Evolutionary conservation across 2,113 vertebrate species (phyloP), one percentile per base, ranked within the genome.

Genomic region (Lathamus discolor): DNA sequence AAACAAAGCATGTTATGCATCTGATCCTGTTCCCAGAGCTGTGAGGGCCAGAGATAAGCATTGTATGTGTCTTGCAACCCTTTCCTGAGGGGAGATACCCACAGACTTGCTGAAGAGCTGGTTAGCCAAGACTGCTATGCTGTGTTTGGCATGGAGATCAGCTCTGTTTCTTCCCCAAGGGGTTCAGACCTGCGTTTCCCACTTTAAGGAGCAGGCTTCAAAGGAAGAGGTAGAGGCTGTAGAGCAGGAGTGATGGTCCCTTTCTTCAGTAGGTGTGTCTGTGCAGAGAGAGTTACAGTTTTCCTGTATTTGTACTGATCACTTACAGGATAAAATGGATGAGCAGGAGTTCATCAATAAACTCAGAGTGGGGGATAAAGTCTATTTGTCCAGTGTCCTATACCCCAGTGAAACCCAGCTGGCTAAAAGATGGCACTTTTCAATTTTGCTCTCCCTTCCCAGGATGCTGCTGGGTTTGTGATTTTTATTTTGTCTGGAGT

Each of bases 1-100:
- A 29, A 76, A 43, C 12, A 17, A 37, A 19, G 33, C 4, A 28
- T 39, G 19, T 57, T 74, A 51, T 1, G 0, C 13, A 48, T 46
- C 55, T 57, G 6, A 44, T 93, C 15, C 1, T 1, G 8, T 66
- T 92, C 44, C 43, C 3, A 2, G 61, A 41, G 37, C 64, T 70
- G 37, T 0, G 0, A 17, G 19, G 41, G 24, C 12, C 43, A 13
- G 33, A 22, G 7, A 4, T 63, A 52, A 48, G 16, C 18, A 83
- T 46, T 4, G 6, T 52, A 27, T 37, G 57, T 66, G 19, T 90
- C 12, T 87, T 6, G 1, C 35, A 81, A 7, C 17, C 28, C 25
- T 80, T 70, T 74, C 33, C 41, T 54, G n/a, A 41, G 46, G 27
- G 33, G 37, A 33, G 11, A 4, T 85, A 55, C 68, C 74, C 41